phyloP scores from a whole-genome alignment of 1,140 invertebrate species.

The Drosophila ercepeae region DNA sequence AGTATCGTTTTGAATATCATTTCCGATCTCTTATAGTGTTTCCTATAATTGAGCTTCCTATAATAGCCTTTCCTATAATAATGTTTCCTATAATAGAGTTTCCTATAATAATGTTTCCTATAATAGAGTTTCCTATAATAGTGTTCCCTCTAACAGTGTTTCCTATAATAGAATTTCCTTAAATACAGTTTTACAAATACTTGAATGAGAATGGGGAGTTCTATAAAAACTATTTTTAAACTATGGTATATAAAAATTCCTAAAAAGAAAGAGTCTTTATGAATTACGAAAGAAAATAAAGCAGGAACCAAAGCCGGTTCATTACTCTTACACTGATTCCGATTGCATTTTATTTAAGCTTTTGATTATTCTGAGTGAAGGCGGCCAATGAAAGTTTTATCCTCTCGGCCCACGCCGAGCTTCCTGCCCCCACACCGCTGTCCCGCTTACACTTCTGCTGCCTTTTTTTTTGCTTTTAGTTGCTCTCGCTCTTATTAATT shows the following conservation, averaged over 20 bases:
- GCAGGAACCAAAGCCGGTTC: background rate
- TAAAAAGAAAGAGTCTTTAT: background rate
- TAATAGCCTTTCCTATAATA: too few relatives aligned
- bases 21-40: too few relatives aligned
- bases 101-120: too few relatives aligned
- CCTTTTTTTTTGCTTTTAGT: slow-evolving; percentile 10
- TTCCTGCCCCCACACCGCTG: background rate
- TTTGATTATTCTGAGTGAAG: slow-evolving; percentile 77
- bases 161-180: too few relatives aligned
- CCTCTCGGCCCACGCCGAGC: slow-evolving; percentile 33
- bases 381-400: slow-evolving; percentile 73
- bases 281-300: background rate
- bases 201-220: too few relatives aligned
- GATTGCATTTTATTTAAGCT: slow-evolving; percentile 21
- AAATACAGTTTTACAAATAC: too few relatives aligned
- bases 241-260: background rate
- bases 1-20: too few relatives aligned
- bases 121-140: too few relatives aligned
- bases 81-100: too few relatives aligned
- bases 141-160: too few relatives aligned
- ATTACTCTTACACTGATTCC: slow-evolving; percentile 26
- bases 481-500: slow-evolving; percentile 57
- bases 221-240: background rate
- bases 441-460: slow-evolving; percentile 8
- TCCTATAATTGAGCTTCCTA: too few relatives aligned